Evolutionary conservation across 2,797 vertebrate species (phyloP).

Genomic region (Enteromius viviparus): DNA sequence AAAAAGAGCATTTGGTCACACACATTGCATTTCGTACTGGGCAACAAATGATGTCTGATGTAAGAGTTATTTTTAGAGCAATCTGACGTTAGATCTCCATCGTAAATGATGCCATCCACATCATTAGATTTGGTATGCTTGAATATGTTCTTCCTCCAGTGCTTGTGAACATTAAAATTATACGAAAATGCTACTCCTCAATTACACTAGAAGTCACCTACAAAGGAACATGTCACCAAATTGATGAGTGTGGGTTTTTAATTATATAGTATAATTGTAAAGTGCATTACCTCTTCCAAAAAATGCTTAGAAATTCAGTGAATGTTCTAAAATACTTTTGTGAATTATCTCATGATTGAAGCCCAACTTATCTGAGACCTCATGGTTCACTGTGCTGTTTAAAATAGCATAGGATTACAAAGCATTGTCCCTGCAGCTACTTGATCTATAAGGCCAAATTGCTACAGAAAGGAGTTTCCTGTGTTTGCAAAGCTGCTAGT

Average conservation of each 20-base stretch:
- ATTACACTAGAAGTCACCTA: not conserved
- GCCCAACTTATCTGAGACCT: not conserved
- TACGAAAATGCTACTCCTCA: not conserved
- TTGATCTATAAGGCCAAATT: not conserved
- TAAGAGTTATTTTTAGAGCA: conserved; percentile 71
- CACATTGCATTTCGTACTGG: conserved; percentile 50
- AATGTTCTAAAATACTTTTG: not conserved
- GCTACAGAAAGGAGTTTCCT: not conserved
- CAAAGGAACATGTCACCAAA: not conserved
- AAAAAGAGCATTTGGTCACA: conserved; percentile 44
- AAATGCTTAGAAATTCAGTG: not conserved
- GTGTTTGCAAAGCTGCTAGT: not conserved
- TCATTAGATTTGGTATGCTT: conserved; percentile 53
- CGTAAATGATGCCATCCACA: conserved; percentile 61
- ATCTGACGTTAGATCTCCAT: conserved; percentile 54
- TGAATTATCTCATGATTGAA: conserved; percentile 5
- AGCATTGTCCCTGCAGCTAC: not conserved
- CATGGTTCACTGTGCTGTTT: conserved; percentile 4
- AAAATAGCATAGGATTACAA: conserved; percentile 9
- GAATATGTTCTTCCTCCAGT: conserved; percentile 63
- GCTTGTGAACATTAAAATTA: not conserved
- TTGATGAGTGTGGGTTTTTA: not conserved
- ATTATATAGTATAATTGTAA: not conserved
- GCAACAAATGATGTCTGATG: conserved; percentile 18
- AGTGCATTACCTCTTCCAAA: not conserved